Evolutionary conservation across 92 coral and sea anemone genomes (phyloP).

Genomic region (Blastomussa wellsi): DNA sequence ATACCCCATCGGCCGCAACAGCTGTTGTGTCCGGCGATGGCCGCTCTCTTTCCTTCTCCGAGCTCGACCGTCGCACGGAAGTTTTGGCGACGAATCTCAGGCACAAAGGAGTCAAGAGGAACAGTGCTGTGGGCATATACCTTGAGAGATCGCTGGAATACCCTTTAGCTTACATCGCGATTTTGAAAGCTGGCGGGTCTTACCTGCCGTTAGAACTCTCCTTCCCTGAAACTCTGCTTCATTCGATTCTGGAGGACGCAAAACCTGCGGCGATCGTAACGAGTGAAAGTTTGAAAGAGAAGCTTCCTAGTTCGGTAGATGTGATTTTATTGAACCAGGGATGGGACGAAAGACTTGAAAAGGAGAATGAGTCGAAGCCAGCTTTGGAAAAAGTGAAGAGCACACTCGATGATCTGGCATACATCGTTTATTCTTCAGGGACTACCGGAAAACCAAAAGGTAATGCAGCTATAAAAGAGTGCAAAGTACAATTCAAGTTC

Average conservation of each 20-base stretch:
- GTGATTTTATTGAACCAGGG: slow-evolving; percentile 65
- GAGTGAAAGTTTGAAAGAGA: slow-evolving; percentile 53
- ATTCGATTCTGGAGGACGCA: slow-evolving; percentile 78
- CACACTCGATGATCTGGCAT: slow-evolving; percentile 73
- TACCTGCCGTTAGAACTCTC: slow-evolving; percentile 82
- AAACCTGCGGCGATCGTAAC: slow-evolving; percentile 74
- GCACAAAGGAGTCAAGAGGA: slow-evolving; percentile 70
- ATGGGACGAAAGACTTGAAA: slow-evolving; percentile 63
- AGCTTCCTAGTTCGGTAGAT: slow-evolving; percentile 52
- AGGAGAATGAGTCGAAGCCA: slow-evolving; percentile 59
- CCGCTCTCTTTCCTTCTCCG: slow-evolving; percentile 64
- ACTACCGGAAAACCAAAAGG: slow-evolving; percentile 92
- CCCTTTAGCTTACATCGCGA: slow-evolving; percentile 75
- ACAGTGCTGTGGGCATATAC: slow-evolving; percentile 79
- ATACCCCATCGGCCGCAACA: slow-evolving; percentile 58
- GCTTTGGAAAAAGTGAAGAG: slow-evolving; percentile 43
- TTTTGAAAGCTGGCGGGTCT: slow-evolving; percentile 87
- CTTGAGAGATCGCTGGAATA: slow-evolving; percentile 78
- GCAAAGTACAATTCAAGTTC: slow-evolving; percentile 1
- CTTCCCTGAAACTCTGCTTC: slow-evolving; percentile 68
- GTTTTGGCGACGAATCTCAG: slow-evolving; percentile 72
- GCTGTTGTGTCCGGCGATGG: slow-evolving; percentile 86
- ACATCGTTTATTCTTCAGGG: slow-evolving; percentile 88
- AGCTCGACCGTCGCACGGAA: slow-evolving; percentile 72
- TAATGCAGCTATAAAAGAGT: slow-evolving; percentile 2